These are phyloP conservation scores for Cepphus grylle DNA, from an alignment of 2,113 vertebrate species.

Conservation along the genomic window DNA sequence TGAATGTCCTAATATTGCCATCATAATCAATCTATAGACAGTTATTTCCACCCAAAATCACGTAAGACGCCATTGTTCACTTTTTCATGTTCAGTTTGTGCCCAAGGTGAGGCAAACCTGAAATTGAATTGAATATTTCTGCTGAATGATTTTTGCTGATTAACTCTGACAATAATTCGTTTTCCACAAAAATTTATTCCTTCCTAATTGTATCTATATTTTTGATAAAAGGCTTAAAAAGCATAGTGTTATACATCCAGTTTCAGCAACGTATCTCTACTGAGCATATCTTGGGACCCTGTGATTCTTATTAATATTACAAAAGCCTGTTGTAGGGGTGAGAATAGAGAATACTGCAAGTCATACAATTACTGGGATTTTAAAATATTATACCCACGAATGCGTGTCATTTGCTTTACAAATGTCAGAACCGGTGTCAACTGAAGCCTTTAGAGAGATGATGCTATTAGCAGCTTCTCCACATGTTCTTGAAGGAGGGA, in stretches of 20 bases:
- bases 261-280: neutral
- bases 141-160: neutral
- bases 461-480: neutral
- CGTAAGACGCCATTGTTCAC: neutral
- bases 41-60: neutral
- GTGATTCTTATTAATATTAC: neutral
- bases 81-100: neutral
- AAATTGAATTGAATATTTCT: neutral
- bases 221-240: neutral
- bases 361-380: neutral
- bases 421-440: neutral
- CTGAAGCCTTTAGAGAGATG: neutral
- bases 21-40: neutral
- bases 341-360: neutral
- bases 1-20: neutral
- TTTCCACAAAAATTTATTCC: neutral
- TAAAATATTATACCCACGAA: neutral
- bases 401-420: neutral
- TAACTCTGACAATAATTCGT: neutral
- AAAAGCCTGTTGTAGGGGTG: neutral
- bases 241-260: neutral
- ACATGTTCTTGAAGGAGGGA: neutral
- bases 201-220: neutral
- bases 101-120: neutral
- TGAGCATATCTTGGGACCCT: neutral